A percentile compares a stretch with the other conserved stretches of the same genome.
Evolutionary conservation across 1,140 invertebrate species (phyloP).

Genomic region (Babylonia areolata): DNA sequence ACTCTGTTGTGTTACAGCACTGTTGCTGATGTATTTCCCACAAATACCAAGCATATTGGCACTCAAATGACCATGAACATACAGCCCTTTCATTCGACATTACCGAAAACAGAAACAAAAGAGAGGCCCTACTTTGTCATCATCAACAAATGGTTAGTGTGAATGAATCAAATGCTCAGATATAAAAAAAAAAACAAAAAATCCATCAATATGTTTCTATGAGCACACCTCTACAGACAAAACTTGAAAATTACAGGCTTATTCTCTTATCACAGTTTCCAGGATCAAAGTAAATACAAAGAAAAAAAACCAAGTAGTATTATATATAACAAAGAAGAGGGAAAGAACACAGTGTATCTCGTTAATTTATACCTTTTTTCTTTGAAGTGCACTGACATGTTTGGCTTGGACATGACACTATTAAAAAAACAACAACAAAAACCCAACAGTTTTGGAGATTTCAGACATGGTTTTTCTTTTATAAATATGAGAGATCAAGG

Average conservation of each 20-base stretch:
- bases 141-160: no score
- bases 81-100: neutral
- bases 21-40: slow-evolving; percentile 27
- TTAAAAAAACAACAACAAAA: no score
- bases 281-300: neutral
- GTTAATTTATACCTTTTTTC: no score
- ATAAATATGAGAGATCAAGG: no score
- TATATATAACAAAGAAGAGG: neutral
- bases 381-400: no score
- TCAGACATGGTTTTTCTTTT: no score
- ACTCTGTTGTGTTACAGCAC: no score
- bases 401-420: no score
- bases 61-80: neutral
- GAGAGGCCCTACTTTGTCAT: neutral
- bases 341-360: no score
- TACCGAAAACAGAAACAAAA: neutral
- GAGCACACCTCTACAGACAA: neutral
- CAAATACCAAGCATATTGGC: neutral
- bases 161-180: no score
- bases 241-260: neutral
- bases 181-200: no score
- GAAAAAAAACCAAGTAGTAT: neutral
- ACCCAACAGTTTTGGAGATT: no score
- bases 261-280: neutral
- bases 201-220: neutral